These are phyloP conservation scores for Altica lythri DNA, from an alignment of 2,888 invertebrate genomes.

Conservation along the genomic window DNA sequence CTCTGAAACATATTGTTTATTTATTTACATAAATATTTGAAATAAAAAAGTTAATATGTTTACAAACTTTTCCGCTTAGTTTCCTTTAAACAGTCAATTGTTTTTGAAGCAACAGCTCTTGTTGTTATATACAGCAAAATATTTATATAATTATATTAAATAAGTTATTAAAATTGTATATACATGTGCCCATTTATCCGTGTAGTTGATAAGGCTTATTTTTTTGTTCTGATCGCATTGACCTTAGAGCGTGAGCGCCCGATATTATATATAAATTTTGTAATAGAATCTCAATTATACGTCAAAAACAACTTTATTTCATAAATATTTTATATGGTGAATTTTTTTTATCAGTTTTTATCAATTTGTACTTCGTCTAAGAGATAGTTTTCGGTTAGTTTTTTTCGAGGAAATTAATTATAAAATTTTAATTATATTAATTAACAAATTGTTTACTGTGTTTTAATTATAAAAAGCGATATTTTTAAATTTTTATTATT, in stretches of 20 bases:
- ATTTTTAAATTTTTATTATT: too few species aligned
- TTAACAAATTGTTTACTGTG: too few species aligned
- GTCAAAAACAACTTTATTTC: neutral
- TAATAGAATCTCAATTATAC: neutral
- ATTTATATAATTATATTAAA: slow-evolving; percentile 35
- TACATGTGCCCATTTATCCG: slow-evolving; percentile 27
- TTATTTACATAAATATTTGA: slow-evolving; percentile 8
- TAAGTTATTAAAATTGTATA: slow-evolving; percentile 30
- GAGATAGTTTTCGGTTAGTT: too few species aligned
- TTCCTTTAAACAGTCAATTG: slow-evolving; percentile 31
- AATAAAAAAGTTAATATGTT: slow-evolving; percentile 19
- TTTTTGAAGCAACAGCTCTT: slow-evolving; percentile 22
- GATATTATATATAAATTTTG: too few species aligned
- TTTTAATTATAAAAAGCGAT: too few species aligned
- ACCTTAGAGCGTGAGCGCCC: slow-evolving; percentile 29
- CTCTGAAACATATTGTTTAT: slow-evolving; percentile 7
- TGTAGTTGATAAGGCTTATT: slow-evolving; percentile 21
- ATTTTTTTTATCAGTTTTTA: neutral
- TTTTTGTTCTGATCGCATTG: slow-evolving; percentile 32
- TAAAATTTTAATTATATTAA: too few species aligned
- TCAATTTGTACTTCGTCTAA: too few species aligned
- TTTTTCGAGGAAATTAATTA: too few species aligned
- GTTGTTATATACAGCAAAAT: slow-evolving; percentile 33
- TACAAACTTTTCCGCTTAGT: slow-evolving; percentile 27
- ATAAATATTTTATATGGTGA: neutral